Evolutionary conservation across 1,140 invertebrate species (phyloP), one percentile per base, ranked within the genome.

Genomic region (Nebria ingens): DNA sequence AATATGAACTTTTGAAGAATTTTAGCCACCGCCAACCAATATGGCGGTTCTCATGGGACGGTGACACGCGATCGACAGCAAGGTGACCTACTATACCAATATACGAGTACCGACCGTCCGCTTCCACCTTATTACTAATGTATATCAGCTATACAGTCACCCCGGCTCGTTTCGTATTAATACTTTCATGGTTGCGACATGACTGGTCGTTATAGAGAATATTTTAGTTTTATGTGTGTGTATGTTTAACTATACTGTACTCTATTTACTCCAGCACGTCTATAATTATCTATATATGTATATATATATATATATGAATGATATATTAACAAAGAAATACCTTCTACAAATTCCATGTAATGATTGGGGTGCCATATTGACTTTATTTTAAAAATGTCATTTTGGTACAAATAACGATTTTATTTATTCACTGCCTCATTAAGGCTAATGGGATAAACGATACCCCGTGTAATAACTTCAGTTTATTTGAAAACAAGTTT

Each of bases 31-130:
- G 4, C 4, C 13, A 6, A 29, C 25, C 40, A 45, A 45, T 45
- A 45, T 45, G 40, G 40, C 40, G 40, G 40, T 45, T 45, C 40
- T 45, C 40, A 45, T 45, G 40, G 40, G 40, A 45, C 40, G 40
- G 40, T 45, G 40, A 45, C 40, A 45, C 40, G 40, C 40, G 6
- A 45, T 45, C 40, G 40, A 45, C 40, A 45, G 40, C 40, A 45
- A 45, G 40, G 40, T 45, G 40, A 45, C 40, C 40, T 45, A 45
- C 6, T 45, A 45, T 45, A 29, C 25, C 25, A n/a, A n/a, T n/a
- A n/a, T n/a, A n/a, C 4, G 25, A 4, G 13, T 6, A 6, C 13
- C 25, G 25, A 45, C 40, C 40, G 40, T 45, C 40, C 40, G 3
- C 6, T 9, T 9, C 6, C 6, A 45, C 40, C n/a, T 45, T 45